Evolutionary conservation across 2,797 vertebrate genomes (phyloP).

Genomic region (Pseudochirops cupreus): DNA sequence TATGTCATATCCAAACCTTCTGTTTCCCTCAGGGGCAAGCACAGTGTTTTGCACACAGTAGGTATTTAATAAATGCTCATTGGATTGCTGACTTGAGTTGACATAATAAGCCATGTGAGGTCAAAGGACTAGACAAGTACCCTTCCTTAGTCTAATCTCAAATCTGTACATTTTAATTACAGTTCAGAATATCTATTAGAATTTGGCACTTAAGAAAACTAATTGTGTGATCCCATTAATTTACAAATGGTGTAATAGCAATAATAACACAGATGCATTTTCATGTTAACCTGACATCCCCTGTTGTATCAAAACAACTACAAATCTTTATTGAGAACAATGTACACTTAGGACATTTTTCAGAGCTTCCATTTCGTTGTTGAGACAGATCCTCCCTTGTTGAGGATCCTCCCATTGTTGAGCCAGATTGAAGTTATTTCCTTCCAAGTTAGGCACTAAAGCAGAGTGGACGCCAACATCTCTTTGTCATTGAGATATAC

Average conservation of each 20-base stretch:
- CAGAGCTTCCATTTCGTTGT: not conserved
- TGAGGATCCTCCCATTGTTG: no score
- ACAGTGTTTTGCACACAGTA: not conserved
- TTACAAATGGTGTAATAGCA: not conserved
- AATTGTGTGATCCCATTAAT: not conserved
- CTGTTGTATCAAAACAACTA: not conserved
- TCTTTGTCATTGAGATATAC: not conserved
- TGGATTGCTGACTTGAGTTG: not conserved
- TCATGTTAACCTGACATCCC: not conserved
- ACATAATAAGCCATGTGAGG: not conserved
- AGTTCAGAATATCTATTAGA: not conserved
- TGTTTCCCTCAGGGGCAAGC: not conserved
- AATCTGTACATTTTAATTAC: not conserved
- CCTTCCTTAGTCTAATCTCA: not conserved
- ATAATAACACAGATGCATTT: not conserved
- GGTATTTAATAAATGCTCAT: not conserved
- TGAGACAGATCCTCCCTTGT: not conserved
- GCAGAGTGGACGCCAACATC: no score
- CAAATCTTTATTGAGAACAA: not conserved
- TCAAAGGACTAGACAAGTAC: not conserved
- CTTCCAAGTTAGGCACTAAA: not conserved
- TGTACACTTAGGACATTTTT: not conserved
- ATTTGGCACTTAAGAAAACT: not conserved
- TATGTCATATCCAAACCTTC: not conserved
- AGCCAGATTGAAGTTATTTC: not conserved